phyloP scores from a whole-genome alignment of 2,888 invertebrate genomes.

The Acronicta leporina region DNA sequence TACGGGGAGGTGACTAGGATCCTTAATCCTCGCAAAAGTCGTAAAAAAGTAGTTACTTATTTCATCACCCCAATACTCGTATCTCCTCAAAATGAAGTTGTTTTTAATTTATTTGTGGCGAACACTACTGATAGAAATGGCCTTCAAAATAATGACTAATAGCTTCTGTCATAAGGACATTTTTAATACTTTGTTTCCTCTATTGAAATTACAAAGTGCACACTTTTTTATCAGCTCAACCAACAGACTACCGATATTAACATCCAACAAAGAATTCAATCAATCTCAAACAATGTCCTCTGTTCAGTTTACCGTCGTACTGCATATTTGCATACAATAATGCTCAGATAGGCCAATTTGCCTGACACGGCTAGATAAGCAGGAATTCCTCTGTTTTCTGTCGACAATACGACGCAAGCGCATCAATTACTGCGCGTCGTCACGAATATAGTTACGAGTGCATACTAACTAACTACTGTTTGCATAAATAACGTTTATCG shows the following conservation, averaged over 20 bases:
- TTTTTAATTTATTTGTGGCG: neutral
- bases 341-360: slow-evolving; percentile 38
- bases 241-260: neutral
- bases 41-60: too few relatives aligned
- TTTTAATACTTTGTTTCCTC: neutral
- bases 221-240: too few relatives aligned
- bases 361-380: slow-evolving; percentile 53
- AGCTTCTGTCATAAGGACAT: neutral
- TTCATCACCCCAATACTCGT: too few relatives aligned
- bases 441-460: slow-evolving; percentile 46
- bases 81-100: too few relatives aligned
- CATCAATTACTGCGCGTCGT: slow-evolving; percentile 43
- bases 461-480: slow-evolving; percentile 42
- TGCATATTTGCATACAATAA: slow-evolving; percentile 57
- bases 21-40: too few relatives aligned
- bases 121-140: neutral
- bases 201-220: neutral
- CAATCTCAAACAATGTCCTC: neutral
- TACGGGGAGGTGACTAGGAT: too few relatives aligned
- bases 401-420: slow-evolving; percentile 27
- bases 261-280: neutral
- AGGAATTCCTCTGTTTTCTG: slow-evolving; percentile 67
- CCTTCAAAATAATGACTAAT: neutral
- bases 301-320: neutral
- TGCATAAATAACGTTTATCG: slow-evolving; percentile 11